These are phyloP conservation scores for Channallabes apus DNA, from an alignment of 2,797 vertebrate species.

Conservation along the genomic window DNA sequence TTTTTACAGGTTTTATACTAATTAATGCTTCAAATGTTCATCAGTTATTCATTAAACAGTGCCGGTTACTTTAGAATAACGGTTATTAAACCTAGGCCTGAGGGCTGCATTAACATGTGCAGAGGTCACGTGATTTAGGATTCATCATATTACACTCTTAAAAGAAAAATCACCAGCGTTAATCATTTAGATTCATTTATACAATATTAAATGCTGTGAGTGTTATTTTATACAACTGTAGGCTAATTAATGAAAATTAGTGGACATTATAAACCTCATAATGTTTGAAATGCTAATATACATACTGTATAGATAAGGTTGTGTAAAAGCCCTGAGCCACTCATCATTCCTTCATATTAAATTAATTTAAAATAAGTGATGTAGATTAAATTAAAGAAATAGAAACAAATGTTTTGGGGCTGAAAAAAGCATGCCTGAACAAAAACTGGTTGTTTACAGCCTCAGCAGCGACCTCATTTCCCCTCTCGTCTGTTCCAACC, in stretches of 20 bases:
- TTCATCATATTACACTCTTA: not conserved
- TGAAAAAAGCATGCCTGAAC: no score
- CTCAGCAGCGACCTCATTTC: no score
- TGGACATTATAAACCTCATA: not conserved
- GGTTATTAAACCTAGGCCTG: not conserved
- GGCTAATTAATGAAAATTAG: not conserved
- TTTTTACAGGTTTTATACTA: not conserved
- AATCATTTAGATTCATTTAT: not conserved
- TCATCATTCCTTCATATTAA: no score
- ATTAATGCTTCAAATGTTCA: not conserved
- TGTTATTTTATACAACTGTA: not conserved
- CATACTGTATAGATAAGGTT: not conserved
- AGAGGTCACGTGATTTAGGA: not conserved
- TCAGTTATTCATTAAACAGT: not conserved
- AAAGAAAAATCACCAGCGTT: not conserved
- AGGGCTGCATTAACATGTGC: not conserved
- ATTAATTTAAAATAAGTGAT: no score
- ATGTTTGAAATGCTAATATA: not conserved
- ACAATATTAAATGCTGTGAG: not conserved
- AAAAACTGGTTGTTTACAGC: no score
- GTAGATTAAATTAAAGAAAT: no score
- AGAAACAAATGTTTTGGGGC: no score
- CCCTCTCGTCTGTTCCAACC: no score
- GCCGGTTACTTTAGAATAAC: not conserved
- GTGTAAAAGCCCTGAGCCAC: no score